Conservation (phyloP, 2,888 invertebrate genomes). For the Escarpia spicata region DNA sequence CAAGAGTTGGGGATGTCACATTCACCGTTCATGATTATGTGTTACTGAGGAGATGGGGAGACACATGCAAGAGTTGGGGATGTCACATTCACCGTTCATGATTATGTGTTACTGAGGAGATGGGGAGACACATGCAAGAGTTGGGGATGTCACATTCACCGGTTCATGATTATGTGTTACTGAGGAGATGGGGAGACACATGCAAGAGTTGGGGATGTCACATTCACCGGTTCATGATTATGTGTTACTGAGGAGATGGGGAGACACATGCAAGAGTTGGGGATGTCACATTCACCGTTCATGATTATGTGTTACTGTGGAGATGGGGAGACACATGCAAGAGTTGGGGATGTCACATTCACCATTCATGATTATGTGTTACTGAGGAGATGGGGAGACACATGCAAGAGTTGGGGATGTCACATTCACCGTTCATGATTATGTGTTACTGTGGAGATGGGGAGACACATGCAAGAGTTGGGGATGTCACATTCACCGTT, state of each 20-base stretch:
- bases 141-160: neutral
- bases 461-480: neutral
- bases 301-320: no score
- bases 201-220: neutral
- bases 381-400: slow-evolving; percentile 40
- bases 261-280: neutral
- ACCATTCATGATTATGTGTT: no score
- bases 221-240: no score
- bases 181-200: slow-evolving; percentile 34
- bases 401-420: neutral
- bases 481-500: neutral
- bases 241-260: slow-evolving; percentile 44
- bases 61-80: neutral
- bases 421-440: neutral
- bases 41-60: slow-evolving; percentile 42
- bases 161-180: no score
- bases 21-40: no score
- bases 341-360: neutral
- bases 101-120: no score
- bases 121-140: neutral
- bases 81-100: neutral
- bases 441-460: slow-evolving; percentile 45
- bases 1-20: neutral
- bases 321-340: neutral
- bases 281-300: neutral